phyloP scores from a whole-genome alignment of 1,140 invertebrate species.

The Macrobrachium nipponense region DNA sequence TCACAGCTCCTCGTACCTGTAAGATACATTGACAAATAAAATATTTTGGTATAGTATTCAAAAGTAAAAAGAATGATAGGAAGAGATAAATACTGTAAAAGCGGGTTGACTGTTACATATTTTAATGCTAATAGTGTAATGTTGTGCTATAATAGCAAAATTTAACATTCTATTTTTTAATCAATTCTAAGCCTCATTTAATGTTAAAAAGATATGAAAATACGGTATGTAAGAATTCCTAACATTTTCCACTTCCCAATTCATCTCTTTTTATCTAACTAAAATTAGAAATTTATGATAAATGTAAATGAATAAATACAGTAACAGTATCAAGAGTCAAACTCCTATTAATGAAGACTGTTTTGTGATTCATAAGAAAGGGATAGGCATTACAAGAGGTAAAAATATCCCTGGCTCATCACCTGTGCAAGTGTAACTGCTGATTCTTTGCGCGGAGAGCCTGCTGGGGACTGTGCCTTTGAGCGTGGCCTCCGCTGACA shows the following conservation, averaged over 20 bases:
- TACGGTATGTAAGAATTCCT: no score
- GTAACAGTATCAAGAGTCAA: neutral
- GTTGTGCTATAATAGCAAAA: no score
- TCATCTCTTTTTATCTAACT: no score
- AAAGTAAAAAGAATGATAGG: no score
- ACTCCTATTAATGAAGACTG: neutral
- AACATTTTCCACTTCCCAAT: no score
- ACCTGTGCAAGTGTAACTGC: slow-evolving; percentile 48
- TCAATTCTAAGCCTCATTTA: no score
- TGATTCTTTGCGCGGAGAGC: slow-evolving; percentile 13
- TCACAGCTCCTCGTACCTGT: slow-evolving; percentile 72
- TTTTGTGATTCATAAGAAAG: neutral
- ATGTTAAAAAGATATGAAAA: no score
- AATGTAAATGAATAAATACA: neutral
- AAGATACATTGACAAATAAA: slow-evolving; percentile 46
- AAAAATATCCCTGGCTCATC: neutral
- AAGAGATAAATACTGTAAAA: no score
- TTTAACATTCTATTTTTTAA: no score
- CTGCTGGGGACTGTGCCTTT: slow-evolving; percentile 3
- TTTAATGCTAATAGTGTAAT: no score
- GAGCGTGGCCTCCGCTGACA: slow-evolving; percentile 66
- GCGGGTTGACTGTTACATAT: no score
- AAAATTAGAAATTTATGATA: neutral
- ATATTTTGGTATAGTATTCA: neutral
- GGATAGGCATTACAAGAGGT: no score